Evolutionary conservation across 2,888 invertebrate species (phyloP), one percentile per base, ranked within the genome.

Genomic region (Alitta virens): DNA sequence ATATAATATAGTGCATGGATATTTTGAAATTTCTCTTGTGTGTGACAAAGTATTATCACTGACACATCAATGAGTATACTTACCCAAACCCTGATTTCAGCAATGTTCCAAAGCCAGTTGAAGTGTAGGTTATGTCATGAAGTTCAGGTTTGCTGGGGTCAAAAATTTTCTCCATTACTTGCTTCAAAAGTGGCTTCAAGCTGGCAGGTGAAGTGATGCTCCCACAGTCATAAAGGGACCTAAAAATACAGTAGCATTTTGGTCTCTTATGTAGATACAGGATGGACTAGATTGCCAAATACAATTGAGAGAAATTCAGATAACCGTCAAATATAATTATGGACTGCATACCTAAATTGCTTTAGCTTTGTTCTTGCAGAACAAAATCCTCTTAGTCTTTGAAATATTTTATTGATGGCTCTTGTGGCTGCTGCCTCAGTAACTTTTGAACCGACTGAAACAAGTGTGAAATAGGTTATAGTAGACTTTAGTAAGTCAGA

Each of bases 31-130:
- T n/a, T n/a, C n/a, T n/a, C n/a, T n/a, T n/a, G n/a, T n/a, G n/a
- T n/a, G n/a, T n/a, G n/a, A n/a, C n/a, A n/a, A n/a, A n/a, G n/a
- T n/a, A n/a, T n/a, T n/a, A n/a, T n/a, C n/a, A n/a, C n/a, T n/a
- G n/a, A n/a, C n/a, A n/a, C n/a, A n/a, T n/a, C n/a, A n/a, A n/a
- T n/a, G n/a, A n/a, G 3, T 23, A 18, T 18, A 71, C 83, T 83
- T 80, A 89, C 89, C 86, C 88, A 59, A 89, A 85, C 2, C 88
- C 87, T 52, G 88, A 86, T 71, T 88, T 88, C 43, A 89, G 72
- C 38, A 83, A 72, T 63, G 83, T 82, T 64, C 78, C 84, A 23
- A 84, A 70, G 1, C 87, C 87, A 40, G 86, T 85, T 42, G 85
- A 85, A 72, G 85, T 84, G 66, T 85, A 85, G 51, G 84, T 84